A percentile compares a stretch with the other conserved stretches of the same genome.
phyloP scores from a whole-genome alignment of 2,797 vertebrate genomes.

The Spizella passerina region DNA sequence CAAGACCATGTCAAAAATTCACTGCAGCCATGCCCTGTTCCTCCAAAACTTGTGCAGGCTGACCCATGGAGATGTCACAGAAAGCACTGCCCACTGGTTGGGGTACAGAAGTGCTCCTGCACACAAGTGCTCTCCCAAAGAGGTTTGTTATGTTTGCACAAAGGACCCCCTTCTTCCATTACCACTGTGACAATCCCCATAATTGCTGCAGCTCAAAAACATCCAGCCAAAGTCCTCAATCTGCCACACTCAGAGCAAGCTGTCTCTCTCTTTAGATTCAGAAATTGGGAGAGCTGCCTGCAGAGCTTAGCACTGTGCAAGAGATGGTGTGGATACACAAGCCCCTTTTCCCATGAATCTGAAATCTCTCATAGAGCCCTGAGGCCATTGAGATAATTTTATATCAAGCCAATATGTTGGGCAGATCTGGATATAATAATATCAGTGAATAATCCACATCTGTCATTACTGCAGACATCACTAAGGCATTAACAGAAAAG shows the following conservation, averaged over 20 bases:
- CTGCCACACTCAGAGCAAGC: not conserved
- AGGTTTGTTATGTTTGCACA: not conserved
- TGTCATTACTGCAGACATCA: not conserved
- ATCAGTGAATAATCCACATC: not conserved
- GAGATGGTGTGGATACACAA: not conserved
- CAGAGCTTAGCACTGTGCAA: not conserved
- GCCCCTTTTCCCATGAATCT: not conserved
- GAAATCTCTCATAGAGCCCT: not conserved
- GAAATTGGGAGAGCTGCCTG: not conserved
- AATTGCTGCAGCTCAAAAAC: not conserved
- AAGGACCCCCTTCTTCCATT: not conserved
- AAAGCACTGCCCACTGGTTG: not conserved
- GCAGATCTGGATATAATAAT: not conserved
- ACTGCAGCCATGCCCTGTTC: not conserved
- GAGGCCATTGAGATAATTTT: not conserved
- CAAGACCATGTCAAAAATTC: not conserved
- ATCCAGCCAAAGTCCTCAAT: not conserved
- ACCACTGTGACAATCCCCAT: rapidly evolving
- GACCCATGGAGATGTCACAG: rapidly evolving
- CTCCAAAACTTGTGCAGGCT: not conserved
- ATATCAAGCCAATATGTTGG: not conserved
- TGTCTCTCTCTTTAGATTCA: not conserved
- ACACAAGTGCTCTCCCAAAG: not conserved
- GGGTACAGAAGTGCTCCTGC: not conserved
- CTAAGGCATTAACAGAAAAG: not conserved